Conservation (phyloP, 2,888 invertebrate species). For the Gymnosoma rotundatum region DNA sequence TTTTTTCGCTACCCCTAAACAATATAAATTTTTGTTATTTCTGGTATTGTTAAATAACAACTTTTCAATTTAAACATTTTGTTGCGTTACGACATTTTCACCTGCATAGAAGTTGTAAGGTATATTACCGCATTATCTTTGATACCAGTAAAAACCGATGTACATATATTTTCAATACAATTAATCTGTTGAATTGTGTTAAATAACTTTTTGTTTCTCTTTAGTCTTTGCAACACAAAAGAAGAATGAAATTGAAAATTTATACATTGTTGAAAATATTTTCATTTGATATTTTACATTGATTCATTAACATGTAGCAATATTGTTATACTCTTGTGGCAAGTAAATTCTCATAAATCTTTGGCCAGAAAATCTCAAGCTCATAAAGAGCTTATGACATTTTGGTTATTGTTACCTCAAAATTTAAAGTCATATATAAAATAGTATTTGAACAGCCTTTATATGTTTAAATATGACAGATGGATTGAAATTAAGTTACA, state of each 20-base stretch:
- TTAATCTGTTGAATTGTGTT: conserved; percentile 14
- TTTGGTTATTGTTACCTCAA: neutral
- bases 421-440: neutral
- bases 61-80: conserved; percentile 30
- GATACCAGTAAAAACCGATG: neutral
- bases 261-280: conserved; percentile 26
- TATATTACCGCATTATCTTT: neutral
- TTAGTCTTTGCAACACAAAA: neutral
- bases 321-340: conserved; percentile 2
- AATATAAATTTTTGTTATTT: conserved; percentile 11
- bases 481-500: neutral
- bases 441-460: neutral
- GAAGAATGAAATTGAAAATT: neutral
- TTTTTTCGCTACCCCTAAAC: neutral
- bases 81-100: conserved; percentile 46
- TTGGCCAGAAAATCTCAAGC: conserved; percentile 32
- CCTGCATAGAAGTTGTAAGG: neutral
- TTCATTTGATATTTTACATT: conserved; percentile 49
- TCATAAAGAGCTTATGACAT: conserved; percentile 2
- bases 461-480: neutral
- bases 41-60: conserved; percentile 8
- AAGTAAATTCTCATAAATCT: conserved; percentile 49
- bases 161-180: conserved; percentile 31
- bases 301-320: conserved; percentile 58
- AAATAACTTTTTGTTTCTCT: neutral